phyloP scores from a whole-genome alignment of 1,140 invertebrate species.

The Orius insidiosus region DNA sequence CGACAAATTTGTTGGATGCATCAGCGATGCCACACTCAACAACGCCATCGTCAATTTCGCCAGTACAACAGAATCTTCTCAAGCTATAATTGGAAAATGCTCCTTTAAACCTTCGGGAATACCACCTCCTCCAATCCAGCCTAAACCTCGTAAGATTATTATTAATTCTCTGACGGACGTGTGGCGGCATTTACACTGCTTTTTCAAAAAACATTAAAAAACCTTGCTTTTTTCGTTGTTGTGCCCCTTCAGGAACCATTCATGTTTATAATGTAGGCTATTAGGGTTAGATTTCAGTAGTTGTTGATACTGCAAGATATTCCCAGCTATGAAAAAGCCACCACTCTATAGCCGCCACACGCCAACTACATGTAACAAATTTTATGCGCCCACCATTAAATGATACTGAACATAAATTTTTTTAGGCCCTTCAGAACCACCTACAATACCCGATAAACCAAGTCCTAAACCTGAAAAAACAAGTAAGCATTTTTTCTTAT shows the following conservation, averaged over 20 bases:
- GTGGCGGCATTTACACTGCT: neutral
- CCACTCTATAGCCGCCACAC: too few species aligned
- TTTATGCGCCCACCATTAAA: too few species aligned
- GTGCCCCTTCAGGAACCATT: too few species aligned
- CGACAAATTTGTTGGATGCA: constrained; percentile 56
- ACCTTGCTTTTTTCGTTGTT: too few species aligned
- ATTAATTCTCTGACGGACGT: constrained; percentile 25
- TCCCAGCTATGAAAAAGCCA: too few species aligned
- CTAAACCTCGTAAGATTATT: constrained; percentile 17
- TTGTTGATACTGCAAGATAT: too few species aligned
- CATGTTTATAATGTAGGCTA: too few species aligned
- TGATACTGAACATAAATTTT: too few species aligned
- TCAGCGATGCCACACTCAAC: constrained; percentile 74
- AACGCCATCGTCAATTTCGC: constrained; percentile 66
- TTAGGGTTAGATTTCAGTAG: too few species aligned
- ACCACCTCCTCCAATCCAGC: neutral
- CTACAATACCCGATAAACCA: neutral
- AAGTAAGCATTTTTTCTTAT: neutral
- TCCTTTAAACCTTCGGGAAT: constrained; percentile 1
- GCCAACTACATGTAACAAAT: too few species aligned
- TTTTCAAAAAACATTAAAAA: too few species aligned
- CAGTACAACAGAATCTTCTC: constrained; percentile 39
- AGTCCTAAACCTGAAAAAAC: neutral
- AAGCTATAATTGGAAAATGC: constrained; percentile 51
- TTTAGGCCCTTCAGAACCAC: neutral